These are phyloP conservation scores for Synergus japonicus DNA, from an alignment of 2,888 invertebrate species.

Conservation along the genomic window DNA sequence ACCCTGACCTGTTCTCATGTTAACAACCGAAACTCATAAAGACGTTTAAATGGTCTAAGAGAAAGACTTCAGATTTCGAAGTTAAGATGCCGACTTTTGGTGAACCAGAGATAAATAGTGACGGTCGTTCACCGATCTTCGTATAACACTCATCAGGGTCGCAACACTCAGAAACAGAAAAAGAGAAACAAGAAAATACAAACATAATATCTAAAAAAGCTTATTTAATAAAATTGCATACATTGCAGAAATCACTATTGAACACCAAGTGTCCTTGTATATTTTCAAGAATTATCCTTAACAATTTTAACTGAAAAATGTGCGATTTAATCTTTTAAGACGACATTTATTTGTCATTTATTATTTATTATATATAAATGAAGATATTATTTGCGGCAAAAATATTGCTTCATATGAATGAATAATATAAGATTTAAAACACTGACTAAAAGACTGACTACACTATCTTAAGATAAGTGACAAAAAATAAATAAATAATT, in stretches of 20 bases:
- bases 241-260: too few species aligned
- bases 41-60: constrained; percentile 72
- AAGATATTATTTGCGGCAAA: too few species aligned
- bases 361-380: too few species aligned
- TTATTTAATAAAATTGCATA: too few species aligned
- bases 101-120: constrained; percentile 62
- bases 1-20: constrained; percentile 70
- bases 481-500: background rate
- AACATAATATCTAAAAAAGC: background rate
- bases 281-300: too few species aligned
- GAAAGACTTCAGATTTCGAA: constrained; percentile 59
- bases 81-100: constrained; percentile 59
- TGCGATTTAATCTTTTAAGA: too few species aligned
- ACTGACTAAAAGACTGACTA: too few species aligned
- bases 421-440: too few species aligned
- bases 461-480: background rate
- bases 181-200: background rate
- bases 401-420: too few species aligned
- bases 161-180: background rate
- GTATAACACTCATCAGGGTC: constrained; percentile 21
- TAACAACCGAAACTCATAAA: constrained; percentile 77
- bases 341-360: too few species aligned
- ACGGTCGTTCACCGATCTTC: constrained; percentile 63
- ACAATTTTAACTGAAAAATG: too few species aligned
- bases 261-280: too few species aligned